Base-by-base conservation (phyloP, 1,140 invertebrate genomes). In the Atopsyche davidsoni region DNA sequence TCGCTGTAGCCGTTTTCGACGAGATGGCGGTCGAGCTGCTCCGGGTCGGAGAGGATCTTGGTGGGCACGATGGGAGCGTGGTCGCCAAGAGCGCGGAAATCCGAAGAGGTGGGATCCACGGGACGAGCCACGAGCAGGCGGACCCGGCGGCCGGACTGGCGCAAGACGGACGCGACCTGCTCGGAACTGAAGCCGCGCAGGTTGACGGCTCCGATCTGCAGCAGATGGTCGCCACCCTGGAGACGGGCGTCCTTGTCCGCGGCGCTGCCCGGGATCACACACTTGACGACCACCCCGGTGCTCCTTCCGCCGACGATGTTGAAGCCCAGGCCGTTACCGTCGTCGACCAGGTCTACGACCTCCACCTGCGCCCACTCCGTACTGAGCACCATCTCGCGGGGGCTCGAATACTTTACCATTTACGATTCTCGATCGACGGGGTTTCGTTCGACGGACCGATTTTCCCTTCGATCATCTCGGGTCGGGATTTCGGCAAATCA, bases 241-340 rank as follows among this genome's bases (percentile, higher is more conserved):
- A 97, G 73, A 4, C 91, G 76, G 4, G 83, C 86, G 72, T 96
- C 90, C 75, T 89, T 78, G 69, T 96, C 91, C 13, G 92, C 91
- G 6, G 92, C 86, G 58, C 91, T 90, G 16, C 91, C 92, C 10
- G 91, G 91, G 14, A 95, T 76, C 39, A 97, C 87, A 43, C 89
- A 91, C 70, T 97, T 97, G 46, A 97, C 90, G 6, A 97, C 92
- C 41, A 97, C 94, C n/a, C 93, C 94, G 16, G 93, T 96, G 65
- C 89, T 94, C 38, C 89, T 76, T 6, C 93, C 93, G 39, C 93
- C 94, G 55, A 96, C 92, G 56, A 97, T 90, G 41, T 94, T 94
- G 72, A 97, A 97, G 43, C 81, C 81, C 28, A 82, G 66, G n/a
- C 81, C 80, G 58, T 79, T 81, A 42, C 80, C 81, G 85, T 92